A percentile compares a stretch with the other conserved stretches of the same genome.
These are phyloP conservation scores for Scarus forsteni DNA, from an alignment of 2,797 vertebrate species.

Conservation along the genomic window DNA sequence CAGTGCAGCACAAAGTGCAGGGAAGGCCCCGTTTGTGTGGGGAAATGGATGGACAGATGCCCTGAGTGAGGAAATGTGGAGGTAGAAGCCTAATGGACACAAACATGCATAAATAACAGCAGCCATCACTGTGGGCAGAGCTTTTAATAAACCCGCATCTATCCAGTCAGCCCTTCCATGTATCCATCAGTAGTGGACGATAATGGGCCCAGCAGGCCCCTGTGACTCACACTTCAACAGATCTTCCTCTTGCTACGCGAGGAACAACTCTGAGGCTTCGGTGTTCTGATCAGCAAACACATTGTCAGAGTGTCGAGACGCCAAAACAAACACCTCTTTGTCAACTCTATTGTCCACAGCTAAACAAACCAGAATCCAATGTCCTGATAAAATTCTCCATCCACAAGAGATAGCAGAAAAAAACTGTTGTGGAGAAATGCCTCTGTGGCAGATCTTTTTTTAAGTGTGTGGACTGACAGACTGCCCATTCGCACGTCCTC, in stretches of 20 bases:
- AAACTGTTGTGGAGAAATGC: conserved; percentile 71
- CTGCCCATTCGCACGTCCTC: conserved; percentile 76
- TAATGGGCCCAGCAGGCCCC: conserved; percentile 80
- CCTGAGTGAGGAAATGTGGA: conserved; percentile 87
- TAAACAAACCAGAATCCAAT: conserved; percentile 57
- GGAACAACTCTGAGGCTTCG: conserved; percentile 65
- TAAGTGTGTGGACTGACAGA: conserved; percentile 76
- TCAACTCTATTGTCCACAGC: conserved; percentile 63
- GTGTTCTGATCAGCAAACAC: conserved; percentile 74
- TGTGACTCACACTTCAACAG: conserved; percentile 80
- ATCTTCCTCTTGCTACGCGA: conserved; percentile 56
- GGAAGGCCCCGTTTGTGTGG: conserved; percentile 71
- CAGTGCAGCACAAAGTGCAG: conserved; percentile 84
- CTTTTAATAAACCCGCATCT: conserved; percentile 88
- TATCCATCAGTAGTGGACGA: conserved; percentile 77
- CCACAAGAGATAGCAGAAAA: conserved; percentile 39
- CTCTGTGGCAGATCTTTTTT: conserved; percentile 78
- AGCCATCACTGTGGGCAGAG: conserved; percentile 77
- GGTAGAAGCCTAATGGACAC: conserved; percentile 98
- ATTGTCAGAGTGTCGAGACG: conserved; percentile 68
- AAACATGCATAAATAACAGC: conserved; percentile 98
- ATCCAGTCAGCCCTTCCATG: conserved; percentile 75
- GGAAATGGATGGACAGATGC: conserved; percentile 81
- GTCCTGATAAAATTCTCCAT: conserved; percentile 60
- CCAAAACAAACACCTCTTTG: conserved; percentile 68